Percentiles rank a stretch among this genome's conserved stretches.
These are phyloP conservation scores for Ageneiosus marmoratus DNA, from an alignment of 2,113 vertebrate genomes.

Conservation along the genomic window DNA sequence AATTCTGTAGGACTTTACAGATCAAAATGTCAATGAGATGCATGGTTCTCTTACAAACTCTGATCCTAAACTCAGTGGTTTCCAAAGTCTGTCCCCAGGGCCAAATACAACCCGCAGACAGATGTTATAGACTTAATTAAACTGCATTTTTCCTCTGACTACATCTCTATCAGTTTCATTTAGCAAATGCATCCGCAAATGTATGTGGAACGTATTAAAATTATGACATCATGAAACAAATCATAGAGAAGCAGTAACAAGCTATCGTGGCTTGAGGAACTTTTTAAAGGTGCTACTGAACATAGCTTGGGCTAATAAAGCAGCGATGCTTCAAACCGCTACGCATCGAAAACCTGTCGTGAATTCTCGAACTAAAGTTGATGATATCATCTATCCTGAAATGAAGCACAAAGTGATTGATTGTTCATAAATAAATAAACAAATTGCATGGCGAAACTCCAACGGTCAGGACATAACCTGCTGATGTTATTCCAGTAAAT, in stretches of 20 bases:
- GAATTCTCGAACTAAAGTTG: background rate
- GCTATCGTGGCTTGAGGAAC: background rate
- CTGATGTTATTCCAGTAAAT: background rate
- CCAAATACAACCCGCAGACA: background rate
- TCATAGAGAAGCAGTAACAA: background rate
- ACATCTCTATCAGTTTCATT: background rate
- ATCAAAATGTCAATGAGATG: constrained; percentile 15
- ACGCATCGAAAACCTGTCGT: background rate
- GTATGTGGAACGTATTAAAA: too few species aligned
- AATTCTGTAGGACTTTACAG: background rate
- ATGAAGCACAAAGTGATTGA: background rate
- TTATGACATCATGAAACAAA: background rate
- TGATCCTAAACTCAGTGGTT: background rate
- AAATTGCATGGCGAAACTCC: background rate
- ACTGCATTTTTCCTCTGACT: too few species aligned
- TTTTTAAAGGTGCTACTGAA: background rate
- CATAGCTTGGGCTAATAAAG: background rate
- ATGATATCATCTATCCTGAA: background rate
- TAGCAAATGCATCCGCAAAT: too few species aligned
- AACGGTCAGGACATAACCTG: background rate
- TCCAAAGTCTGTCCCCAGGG: background rate
- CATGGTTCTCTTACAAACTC: constrained; percentile 7
- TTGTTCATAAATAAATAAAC: too few species aligned
- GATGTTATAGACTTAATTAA: too few species aligned
- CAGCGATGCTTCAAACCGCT: background rate